Base-by-base conservation (phyloP, 2,113 vertebrate genomes). In the Chlorodrepanis virens region DNA sequence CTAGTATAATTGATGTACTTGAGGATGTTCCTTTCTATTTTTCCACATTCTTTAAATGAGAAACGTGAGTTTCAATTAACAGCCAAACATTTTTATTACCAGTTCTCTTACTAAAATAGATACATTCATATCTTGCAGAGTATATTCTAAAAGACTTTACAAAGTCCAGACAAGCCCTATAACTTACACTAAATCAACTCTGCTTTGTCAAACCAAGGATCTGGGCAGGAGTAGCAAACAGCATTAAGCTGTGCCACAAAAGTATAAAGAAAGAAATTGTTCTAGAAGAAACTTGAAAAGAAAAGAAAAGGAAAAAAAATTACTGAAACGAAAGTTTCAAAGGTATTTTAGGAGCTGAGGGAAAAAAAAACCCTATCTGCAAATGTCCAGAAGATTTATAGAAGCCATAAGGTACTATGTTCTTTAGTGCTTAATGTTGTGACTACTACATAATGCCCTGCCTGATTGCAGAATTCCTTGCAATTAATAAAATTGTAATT, bases 111-210 rank as follows among this genome's bases (percentile, higher is more conserved):
- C 42, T 84, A 90, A 82, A 76, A 91, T 16, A 93, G 69, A 49
- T 75, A 78, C 57, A 96, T 87, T 67, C 17, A 29, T 77, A 56
- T 45, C 50, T 65, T 44, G 14, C 40, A 89, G 44, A 81, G 63
- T 76, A 91, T 29, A 40, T 28, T 63, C 45, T 56, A 65, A 45
- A 83, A 67, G 79, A 75, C 91, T 93, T 93, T 87, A 82, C 33
- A 83, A 61, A 91, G 37, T 45, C 35, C 28, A 87, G 65, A 83
- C 39, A 80, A 77, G 31, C 27, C 60, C 24, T 69, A 74, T 74
- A 89, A 93, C 29, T 96, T 94, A 64, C 45, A 80, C 33, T 77
- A 87, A 74, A 94, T 29, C 37, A 57, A 89, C 57, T 83, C 23
- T 87, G 22, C 90, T 95, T 93, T 86, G 64, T 53, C 83, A 14